Evolutionary conservation across 2,113 vertebrate genomes (phyloP).

Genomic region (Corvus hawaiiensis): DNA sequence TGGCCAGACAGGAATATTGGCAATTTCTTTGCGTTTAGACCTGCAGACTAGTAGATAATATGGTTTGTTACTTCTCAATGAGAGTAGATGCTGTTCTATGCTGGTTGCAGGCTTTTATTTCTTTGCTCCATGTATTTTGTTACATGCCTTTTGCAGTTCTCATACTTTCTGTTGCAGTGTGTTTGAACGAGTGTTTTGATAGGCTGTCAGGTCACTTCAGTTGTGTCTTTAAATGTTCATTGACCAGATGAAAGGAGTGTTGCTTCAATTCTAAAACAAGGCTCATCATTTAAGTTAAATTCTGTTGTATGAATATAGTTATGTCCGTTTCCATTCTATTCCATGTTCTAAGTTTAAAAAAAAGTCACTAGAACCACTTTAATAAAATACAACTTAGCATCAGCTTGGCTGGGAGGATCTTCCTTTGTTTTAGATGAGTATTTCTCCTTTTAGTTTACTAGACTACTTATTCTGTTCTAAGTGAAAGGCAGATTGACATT

Average conservation of each 20-base stretch:
- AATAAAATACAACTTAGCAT: not conserved
- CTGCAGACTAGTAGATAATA: not conserved
- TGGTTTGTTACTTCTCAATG: not conserved
- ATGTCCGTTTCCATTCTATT: not conserved
- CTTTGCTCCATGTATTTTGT: not conserved
- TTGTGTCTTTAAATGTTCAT: not conserved
- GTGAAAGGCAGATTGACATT: not conserved
- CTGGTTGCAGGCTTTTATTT: not conserved
- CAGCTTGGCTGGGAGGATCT: not conserved
- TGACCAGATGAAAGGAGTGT: not conserved
- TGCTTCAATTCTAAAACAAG: not conserved
- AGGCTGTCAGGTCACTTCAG: not conserved
- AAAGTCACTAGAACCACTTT: not conserved
- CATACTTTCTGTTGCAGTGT: not conserved
- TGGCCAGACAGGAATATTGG: not conserved
- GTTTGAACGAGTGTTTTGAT: not conserved
- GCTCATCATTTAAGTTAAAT: not conserved
- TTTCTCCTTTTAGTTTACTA: not conserved
- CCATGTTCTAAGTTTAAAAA: not conserved
- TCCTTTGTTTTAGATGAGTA: not conserved
- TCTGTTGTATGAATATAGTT: not conserved
- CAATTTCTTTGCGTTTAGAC: not conserved
- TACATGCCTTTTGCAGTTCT: not conserved
- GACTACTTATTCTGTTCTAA: not conserved
- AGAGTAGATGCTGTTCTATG: not conserved